These are phyloP conservation scores for Bergia puertoricense DNA, from an alignment of 92 coral and sea anemone species.

Conservation along the genomic window DNA sequence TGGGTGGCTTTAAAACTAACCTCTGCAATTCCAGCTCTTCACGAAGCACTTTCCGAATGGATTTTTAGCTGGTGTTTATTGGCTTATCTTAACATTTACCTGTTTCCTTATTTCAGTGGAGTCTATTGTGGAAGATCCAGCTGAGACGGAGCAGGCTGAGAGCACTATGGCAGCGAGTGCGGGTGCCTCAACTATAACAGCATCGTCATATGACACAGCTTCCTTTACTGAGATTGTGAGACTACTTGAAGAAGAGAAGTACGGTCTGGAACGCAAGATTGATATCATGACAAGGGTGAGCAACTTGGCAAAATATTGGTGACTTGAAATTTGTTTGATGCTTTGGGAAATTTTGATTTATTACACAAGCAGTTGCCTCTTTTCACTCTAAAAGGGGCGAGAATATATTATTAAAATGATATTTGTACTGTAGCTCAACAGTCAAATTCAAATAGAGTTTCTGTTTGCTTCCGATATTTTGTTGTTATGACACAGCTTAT, in stretches of 20 bases:
- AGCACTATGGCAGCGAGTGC: constrained; percentile 75
- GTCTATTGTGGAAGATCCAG: constrained; percentile 36
- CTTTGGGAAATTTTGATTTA: neutral
- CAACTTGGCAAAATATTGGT: neutral
- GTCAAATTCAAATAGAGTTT: no score
- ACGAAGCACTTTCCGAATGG: no score
- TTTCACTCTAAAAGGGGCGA: no score
- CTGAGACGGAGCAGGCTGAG: constrained; percentile 40
- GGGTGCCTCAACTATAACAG: constrained; percentile 80
- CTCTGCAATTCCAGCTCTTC: no score
- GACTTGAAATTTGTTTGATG: neutral
- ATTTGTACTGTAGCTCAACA: no score
- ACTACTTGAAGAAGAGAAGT: constrained; percentile 92
- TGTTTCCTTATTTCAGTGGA: constrained; percentile 4
- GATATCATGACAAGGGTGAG: constrained; percentile 84
- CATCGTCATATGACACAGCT: constrained; percentile 72
- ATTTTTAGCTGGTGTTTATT: no score
- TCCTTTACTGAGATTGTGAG: constrained; percentile 83
- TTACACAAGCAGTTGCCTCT: no score
- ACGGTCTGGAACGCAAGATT: constrained; percentile 83
- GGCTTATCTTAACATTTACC: no score
- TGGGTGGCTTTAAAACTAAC: no score
- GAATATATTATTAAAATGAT: no score
- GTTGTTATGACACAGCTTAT: no score
- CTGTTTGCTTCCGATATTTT: no score